Evolutionary conservation across 92 coral and sea anemone species (phyloP), one percentile per base, ranked within the genome.

Genomic region (Hydrozoanthus gracilis): DNA sequence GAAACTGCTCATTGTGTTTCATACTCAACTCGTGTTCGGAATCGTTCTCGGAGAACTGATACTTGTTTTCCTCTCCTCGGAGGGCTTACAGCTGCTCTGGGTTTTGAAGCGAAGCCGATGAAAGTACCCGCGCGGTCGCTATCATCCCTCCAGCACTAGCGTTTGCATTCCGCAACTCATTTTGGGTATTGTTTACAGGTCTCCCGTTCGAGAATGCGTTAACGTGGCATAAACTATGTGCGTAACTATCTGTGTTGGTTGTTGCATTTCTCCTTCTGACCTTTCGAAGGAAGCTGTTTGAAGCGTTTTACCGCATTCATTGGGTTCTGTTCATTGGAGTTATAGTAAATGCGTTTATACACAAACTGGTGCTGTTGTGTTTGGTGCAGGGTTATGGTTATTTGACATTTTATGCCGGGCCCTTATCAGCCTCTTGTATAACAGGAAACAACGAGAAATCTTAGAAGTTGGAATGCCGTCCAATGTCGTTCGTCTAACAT

Each of bases 161-260:
- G 4, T 92, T 90, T 87, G 91, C 95, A n/a, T n/a, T n/a, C n/a
- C n/a, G n/a, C 9, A 92, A 92, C 84, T 92, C 95, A 7, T 9
- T 92, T 46, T 92, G 95, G 95, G 86, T 88, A 27, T 90, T 92
- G 49, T 92, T 92, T 54, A 92, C 95, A 3, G 95, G 95, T 2
- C 82, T 93, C n/a, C 93, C 93, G n/a, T 93, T 93, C 69, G 95
- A 93, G 72, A 71, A 93, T 54, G 95, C 95, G 69, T 66, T 93
- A 47, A 83, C 83, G 45, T 93, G 95, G 95, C 95, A 91, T 77
- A 93, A 93, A 77, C 64, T 91, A 60, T 91, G 93, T 66, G 93
- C 95, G 4, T 91, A 93, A 44, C 91, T 93, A 1, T 86, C 87
- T 48, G 93, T 91, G 16, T 62, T 93, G 5, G 92, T 88, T 11